phyloP scores from a whole-genome alignment of 2,888 invertebrate genomes.

The Diarsia mendica region DNA sequence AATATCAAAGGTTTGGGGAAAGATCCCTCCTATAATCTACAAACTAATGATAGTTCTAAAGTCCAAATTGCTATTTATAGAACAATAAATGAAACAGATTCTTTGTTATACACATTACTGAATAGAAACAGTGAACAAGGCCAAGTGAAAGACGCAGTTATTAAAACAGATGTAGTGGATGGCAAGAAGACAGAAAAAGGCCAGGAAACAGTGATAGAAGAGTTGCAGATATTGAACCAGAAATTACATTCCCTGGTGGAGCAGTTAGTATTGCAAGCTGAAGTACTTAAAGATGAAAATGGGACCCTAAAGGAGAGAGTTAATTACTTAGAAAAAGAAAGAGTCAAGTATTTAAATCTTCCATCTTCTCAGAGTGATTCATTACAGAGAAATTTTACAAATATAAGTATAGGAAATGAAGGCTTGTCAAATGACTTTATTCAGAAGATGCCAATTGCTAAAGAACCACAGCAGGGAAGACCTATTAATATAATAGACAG shows the following conservation, averaged over 20 bases:
- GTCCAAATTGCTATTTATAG: conserved; percentile 91
- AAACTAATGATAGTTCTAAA: conserved; percentile 83
- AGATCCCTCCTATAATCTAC: conserved; percentile 80
- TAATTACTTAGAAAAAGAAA: conserved; percentile 89
- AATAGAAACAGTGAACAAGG: conserved; percentile 72
- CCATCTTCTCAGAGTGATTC: conserved; percentile 75
- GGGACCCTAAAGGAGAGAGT: conserved; percentile 90
- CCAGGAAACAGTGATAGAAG: conserved; percentile 91
- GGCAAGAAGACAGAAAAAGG: conserved; percentile 91
- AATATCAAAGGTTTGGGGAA: conserved; percentile 82
- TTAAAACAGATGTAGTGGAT: conserved; percentile 72
- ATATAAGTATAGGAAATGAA: conserved; percentile 64
- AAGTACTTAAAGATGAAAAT: conserved; percentile 92
- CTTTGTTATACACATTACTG: conserved; percentile 87
- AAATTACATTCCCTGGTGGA: conserved; percentile 90
- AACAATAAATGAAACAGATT: conserved; percentile 93
- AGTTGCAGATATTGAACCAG: conserved; percentile 91
- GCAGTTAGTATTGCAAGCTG: conserved; percentile 91
- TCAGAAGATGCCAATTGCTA: conserved; percentile 66
- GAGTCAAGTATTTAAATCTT: conserved; percentile 83
- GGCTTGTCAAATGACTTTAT: conserved; percentile 65
- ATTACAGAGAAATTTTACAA: conserved; percentile 70
- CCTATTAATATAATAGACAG: conserved; percentile 69
- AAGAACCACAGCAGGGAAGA: conserved; percentile 61
- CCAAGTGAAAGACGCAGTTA: conserved; percentile 65